phyloP scores from a whole-genome alignment of 1,140 invertebrate genomes.

The Frieseomelitta varia region DNA sequence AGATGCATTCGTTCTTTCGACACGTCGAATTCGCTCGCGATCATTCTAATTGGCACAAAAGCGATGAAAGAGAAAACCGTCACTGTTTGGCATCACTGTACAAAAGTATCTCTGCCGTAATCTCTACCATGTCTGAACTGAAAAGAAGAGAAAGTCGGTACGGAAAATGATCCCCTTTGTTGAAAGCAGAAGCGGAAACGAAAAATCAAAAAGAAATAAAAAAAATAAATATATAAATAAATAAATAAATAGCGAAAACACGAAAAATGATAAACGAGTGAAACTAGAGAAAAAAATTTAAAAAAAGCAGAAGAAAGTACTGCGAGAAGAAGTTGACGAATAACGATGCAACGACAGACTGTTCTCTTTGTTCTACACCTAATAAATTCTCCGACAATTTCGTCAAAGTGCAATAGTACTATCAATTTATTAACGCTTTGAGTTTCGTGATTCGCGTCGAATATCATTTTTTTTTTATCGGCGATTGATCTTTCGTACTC shows the following conservation, averaged over 20 bases:
- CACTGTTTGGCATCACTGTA: constrained; percentile 80
- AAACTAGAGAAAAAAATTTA: not conserved
- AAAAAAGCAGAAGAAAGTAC: too few relatives aligned
- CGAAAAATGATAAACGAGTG: too few relatives aligned
- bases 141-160: not conserved
- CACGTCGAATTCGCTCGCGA: constrained; percentile 34
- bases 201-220: not conserved
- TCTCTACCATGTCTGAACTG: constrained; percentile 31
- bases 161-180: not conserved
- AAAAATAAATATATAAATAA: not conserved
- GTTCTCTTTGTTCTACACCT: constrained; percentile 34
- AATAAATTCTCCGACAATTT: not conserved
- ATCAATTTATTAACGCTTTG: constrained; percentile 67
- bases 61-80: constrained; percentile 68
- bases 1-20: constrained; percentile 52
- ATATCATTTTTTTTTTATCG: constrained; percentile 62
- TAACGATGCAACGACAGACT: constrained; percentile 53
- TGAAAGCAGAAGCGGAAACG: not conserved
- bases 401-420: constrained; percentile 43
- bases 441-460: constrained; percentile 56
- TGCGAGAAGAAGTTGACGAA: constrained; percentile 26
- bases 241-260: not conserved
- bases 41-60: constrained; percentile 73
- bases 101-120: constrained; percentile 66
- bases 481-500: constrained; percentile 70